These are phyloP conservation scores for Pyxicephalus adspersus DNA, from an alignment of 2,113 vertebrate genomes.

Conservation along the genomic window DNA sequence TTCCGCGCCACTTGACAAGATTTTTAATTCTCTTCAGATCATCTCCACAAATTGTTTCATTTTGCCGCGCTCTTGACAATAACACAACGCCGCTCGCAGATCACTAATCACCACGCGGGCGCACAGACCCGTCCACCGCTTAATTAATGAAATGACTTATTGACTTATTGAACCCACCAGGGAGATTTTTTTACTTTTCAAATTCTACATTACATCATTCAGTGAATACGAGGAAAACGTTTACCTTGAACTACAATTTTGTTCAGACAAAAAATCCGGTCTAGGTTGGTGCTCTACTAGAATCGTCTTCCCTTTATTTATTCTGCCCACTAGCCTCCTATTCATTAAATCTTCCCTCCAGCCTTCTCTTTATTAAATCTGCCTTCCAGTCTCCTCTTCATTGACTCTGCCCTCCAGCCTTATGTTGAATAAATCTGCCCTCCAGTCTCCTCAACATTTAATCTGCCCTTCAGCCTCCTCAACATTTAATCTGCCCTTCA, in stretches of 20 bases:
- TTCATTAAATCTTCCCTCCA: too few relatives aligned
- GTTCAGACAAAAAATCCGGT: too few relatives aligned
- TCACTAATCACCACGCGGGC: constrained; percentile 15
- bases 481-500: too few relatives aligned
- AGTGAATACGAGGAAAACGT: background rate
- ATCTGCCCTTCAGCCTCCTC: too few relatives aligned
- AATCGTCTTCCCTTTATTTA: too few relatives aligned
- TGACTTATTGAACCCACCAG: constrained; percentile 25
- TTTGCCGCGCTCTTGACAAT: constrained; percentile 32
- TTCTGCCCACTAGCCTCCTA: too few relatives aligned
- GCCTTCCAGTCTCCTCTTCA: too few relatives aligned
- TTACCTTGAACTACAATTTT: background rate
- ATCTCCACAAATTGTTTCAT: constrained; percentile 50
- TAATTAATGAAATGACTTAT: constrained; percentile 33
- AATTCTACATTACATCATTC: background rate
- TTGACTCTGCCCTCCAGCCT: too few relatives aligned
- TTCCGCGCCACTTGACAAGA: constrained; percentile 40
- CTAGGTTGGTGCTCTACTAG: too few relatives aligned
- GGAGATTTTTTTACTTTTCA: background rate
- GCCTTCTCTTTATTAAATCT: too few relatives aligned
- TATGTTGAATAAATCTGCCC: too few relatives aligned
- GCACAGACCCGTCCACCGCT: constrained; percentile 8
- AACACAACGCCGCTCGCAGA: constrained; percentile 14
- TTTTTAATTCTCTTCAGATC: constrained; percentile 51
- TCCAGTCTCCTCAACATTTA: too few relatives aligned